phyloP scores from a whole-genome alignment of 2,113 vertebrate species.

The Tragelaphus imberbis region DNA sequence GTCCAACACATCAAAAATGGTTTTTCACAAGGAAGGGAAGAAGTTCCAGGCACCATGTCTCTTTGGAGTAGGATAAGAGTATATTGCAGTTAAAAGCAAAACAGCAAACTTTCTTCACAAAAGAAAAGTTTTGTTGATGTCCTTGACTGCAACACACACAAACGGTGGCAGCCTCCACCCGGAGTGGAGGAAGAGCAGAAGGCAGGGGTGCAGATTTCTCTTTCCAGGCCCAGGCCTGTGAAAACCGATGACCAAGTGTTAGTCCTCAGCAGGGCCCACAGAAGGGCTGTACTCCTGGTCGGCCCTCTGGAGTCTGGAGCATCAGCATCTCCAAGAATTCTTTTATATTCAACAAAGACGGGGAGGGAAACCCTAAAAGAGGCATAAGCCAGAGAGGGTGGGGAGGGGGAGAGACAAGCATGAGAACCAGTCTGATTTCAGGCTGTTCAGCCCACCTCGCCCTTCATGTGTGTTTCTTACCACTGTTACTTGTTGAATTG shows the following conservation, averaged over 20 bases:
- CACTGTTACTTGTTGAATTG: constrained; percentile 89
- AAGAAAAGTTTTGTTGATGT: constrained; percentile 53
- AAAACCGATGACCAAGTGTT: neutral
- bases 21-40: constrained; percentile 10
- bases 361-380: neutral
- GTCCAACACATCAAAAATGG: constrained; percentile 45
- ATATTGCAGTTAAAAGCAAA: constrained; percentile 51
- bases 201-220: neutral
- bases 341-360: neutral
- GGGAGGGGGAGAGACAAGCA: neutral
- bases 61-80: constrained; percentile 68
- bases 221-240: neutral
- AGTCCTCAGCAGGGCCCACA: neutral
- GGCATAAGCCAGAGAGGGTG: neutral
- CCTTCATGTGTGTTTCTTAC: constrained; percentile 40
- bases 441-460: neutral
- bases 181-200: neutral
- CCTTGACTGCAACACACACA: constrained; percentile 33
- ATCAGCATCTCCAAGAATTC: neutral
- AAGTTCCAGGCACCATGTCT: constrained; percentile 73
- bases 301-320: neutral
- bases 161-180: neutral
- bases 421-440: neutral
- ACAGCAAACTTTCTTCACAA: constrained; percentile 71
- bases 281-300: neutral